These are phyloP conservation scores for Nipponia nippon DNA, from an alignment of 2,113 vertebrate genomes.

Conservation along the genomic window DNA sequence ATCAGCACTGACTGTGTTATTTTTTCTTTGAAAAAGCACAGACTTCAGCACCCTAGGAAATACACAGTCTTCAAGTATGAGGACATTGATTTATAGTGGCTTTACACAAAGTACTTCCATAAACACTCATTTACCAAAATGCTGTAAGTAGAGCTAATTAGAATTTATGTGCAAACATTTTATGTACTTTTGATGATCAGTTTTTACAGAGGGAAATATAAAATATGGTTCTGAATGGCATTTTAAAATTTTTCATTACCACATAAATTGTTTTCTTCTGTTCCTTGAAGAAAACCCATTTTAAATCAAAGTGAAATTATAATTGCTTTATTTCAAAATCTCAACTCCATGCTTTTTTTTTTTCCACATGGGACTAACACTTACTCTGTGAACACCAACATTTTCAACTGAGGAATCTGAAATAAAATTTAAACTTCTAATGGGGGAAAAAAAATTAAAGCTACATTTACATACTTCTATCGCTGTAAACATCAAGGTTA, in stretches of 20 bases:
- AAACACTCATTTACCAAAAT: not conserved
- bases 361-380: not conserved
- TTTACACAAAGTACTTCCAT: not conserved
- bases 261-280: not conserved
- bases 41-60: not conserved
- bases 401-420: not conserved
- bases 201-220: not conserved
- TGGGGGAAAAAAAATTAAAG: not conserved
- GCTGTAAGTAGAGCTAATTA: not conserved
- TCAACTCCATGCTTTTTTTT: not conserved
- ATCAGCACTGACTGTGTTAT: not conserved
- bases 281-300: not conserved
- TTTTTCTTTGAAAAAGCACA: not conserved
- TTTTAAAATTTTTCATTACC: not conserved
- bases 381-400: not conserved
- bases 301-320: not conserved
- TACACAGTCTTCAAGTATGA: not conserved
- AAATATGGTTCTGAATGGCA: not conserved
- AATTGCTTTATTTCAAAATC: not conserved
- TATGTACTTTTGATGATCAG: not conserved
- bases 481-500: not conserved
- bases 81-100: not conserved
- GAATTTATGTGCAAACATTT: conserved; percentile 16
- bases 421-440: not conserved
- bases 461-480: not conserved